Evolutionary conservation across 2,797 vertebrate genomes (phyloP).

Genomic region (Aselliscus stoliczkanus): DNA sequence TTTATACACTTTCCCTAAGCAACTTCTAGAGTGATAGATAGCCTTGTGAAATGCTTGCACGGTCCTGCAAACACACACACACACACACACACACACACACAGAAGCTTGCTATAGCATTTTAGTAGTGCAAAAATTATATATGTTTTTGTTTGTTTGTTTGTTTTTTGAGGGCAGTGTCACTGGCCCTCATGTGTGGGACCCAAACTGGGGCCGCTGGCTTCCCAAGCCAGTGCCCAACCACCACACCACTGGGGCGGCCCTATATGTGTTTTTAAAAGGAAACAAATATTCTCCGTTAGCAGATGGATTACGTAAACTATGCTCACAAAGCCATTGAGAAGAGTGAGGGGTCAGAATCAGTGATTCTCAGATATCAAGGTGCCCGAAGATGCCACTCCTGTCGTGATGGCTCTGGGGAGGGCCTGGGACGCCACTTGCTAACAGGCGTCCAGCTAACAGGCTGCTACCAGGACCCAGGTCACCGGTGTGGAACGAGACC

Average conservation of each 20-base stretch:
- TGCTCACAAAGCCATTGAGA: background rate
- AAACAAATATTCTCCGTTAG: background rate
- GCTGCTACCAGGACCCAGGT: no score
- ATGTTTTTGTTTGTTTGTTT: no score
- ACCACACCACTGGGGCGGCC: no score
- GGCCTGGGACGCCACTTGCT: accelerated
- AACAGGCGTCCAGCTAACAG: no score
- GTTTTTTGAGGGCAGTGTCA: no score
- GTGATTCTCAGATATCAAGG: accelerated
- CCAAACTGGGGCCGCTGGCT: no score
- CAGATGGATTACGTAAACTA: background rate
- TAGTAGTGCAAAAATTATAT: background rate
- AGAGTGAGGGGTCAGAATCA: background rate
- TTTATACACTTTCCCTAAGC: background rate
- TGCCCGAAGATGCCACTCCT: background rate
- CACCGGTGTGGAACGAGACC: accelerated
- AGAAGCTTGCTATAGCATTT: background rate
- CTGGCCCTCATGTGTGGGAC: no score
- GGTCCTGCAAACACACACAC: background rate
- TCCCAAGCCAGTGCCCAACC: no score
- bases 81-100: background rate
- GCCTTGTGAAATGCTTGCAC: no score
- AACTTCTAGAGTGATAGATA: background rate
- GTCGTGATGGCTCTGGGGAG: background rate
- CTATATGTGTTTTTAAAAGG: background rate